These are phyloP conservation scores for Monopterus albus DNA, from an alignment of 2,113 vertebrate genomes.

Conservation along the genomic window DNA sequence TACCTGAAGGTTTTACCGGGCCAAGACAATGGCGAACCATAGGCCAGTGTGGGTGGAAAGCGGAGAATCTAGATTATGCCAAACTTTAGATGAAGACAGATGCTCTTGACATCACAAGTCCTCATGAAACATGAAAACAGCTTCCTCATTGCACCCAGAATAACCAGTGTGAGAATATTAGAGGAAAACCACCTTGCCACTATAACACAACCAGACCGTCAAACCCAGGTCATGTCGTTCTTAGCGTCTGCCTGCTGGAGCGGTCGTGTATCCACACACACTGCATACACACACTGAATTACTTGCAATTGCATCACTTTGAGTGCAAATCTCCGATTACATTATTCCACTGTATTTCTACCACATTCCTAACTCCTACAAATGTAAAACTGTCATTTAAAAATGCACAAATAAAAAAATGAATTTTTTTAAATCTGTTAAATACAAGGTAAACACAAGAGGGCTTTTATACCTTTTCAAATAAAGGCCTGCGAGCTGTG, in stretches of 20 bases:
- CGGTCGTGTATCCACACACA: not conserved
- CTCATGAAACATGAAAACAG: conserved; percentile 29
- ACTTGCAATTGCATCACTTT: conserved; percentile 40
- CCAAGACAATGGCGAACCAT: conserved; percentile 1
- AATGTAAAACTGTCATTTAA: not conserved
- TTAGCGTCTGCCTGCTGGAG: not conserved
- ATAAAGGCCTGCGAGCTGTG: conserved; percentile 32
- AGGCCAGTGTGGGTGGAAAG: conserved; percentile 12
- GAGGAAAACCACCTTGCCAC: not conserved
- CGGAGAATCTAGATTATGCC: conserved; percentile 13
- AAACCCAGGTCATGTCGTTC: not conserved
- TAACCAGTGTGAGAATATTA: conserved; percentile 20
- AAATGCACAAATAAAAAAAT: not conserved
- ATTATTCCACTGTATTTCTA: conserved; percentile 1
- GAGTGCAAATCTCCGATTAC: conserved; percentile 33
- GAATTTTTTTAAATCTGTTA: not conserved
- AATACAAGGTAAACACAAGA: not conserved
- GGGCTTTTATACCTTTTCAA: conserved; percentile 22
- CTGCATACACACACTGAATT: conserved; percentile 3
- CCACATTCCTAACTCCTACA: conserved; percentile 14
- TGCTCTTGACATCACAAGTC: conserved; percentile 38
- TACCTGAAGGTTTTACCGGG: conserved; percentile 40
- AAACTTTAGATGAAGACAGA: conserved; percentile 6
- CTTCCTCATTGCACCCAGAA: conserved; percentile 44
- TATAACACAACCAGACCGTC: not conserved